A percentile compares a stretch with the other conserved stretches of the same genome.
Conservation (phyloP, 1,140 invertebrate genomes). For the Sesamia nonagrioides region DNA sequence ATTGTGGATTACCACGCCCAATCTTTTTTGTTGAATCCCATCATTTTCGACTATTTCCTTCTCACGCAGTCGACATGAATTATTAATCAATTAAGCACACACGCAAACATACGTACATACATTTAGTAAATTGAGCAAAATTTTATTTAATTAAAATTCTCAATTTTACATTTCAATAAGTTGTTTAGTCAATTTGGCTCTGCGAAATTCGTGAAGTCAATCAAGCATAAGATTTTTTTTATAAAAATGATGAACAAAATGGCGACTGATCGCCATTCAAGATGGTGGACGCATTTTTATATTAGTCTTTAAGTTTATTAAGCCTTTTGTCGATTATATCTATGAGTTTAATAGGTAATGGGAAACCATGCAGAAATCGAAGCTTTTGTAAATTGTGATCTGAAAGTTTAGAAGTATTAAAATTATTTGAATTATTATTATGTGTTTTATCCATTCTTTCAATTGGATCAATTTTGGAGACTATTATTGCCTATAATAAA, state of each 20-base stretch:
- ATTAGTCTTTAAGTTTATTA: slow-evolving; percentile 26
- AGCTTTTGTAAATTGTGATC: slow-evolving; percentile 21
- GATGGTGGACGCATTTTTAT: slow-evolving; percentile 33
- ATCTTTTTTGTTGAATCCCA: not conserved
- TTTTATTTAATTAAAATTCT: slow-evolving; percentile 47
- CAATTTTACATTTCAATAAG: slow-evolving; percentile 45
- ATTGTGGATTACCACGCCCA: too few relatives aligned
- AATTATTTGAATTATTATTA: slow-evolving; percentile 20
- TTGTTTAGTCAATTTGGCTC: slow-evolving; percentile 33
- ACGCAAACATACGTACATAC: slow-evolving; percentile 27
- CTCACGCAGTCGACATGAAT: slow-evolving; percentile 7
- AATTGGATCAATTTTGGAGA: slow-evolving; percentile 5
- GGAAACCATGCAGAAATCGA: slow-evolving; percentile 23
- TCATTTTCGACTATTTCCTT: not conserved
- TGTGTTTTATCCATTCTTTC: not conserved
- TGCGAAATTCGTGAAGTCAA: slow-evolving; percentile 31
- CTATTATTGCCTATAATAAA: not conserved
- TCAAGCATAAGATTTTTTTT: slow-evolving; percentile 16
- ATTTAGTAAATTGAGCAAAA: slow-evolving; percentile 46
- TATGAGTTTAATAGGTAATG: slow-evolving; percentile 27
- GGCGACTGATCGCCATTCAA: not conserved
- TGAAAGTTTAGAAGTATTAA: slow-evolving; percentile 8
- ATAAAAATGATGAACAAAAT: slow-evolving; percentile 10
- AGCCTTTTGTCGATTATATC: slow-evolving; percentile 27
- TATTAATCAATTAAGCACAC: slow-evolving; percentile 28